A percentile compares a stretch with the other conserved stretches of the same genome.
Evolutionary conservation across 1,140 invertebrate genomes (phyloP).

Genomic region (Ladona fulva): DNA sequence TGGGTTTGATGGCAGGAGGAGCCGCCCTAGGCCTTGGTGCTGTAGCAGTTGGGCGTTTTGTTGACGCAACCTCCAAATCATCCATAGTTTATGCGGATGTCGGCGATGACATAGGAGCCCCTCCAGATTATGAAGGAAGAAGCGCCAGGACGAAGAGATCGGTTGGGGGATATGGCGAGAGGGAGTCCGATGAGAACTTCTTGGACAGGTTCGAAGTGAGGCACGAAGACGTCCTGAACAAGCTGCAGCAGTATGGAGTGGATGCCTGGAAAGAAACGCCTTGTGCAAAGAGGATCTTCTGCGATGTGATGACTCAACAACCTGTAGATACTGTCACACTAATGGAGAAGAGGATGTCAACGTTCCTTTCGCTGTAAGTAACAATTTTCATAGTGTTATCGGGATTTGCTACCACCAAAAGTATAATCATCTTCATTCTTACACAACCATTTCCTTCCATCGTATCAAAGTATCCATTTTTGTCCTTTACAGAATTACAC

Average conservation of each 20-base stretch:
- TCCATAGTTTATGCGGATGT: neutral
- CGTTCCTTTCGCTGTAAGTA: conserved; percentile 59
- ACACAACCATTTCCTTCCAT: no score
- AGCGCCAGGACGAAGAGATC: conserved; percentile 22
- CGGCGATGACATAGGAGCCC: neutral
- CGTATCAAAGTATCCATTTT: no score
- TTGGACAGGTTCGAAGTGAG: conserved; percentile 45
- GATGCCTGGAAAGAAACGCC: conserved; percentile 61
- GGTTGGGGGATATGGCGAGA: conserved; percentile 13
- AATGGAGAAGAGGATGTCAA: conserved; percentile 70
- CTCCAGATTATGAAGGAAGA: conserved; percentile 31
- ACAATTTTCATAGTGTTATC: no score
- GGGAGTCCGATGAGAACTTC: conserved; percentile 37
- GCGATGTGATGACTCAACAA: conserved; percentile 57
- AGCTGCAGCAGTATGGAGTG: conserved; percentile 26
- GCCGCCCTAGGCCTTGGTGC: conserved; percentile 68
- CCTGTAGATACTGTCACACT: conserved; percentile 51
- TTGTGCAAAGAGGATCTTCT: conserved; percentile 65
- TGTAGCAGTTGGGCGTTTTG: conserved; percentile 45
- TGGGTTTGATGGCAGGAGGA: conserved; percentile 65
- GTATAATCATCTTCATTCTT: no score
- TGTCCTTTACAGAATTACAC: no score
- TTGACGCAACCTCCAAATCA: neutral
- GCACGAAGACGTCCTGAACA: conserved; percentile 31
- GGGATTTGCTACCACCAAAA: no score